Conservation (phyloP, 2,113 vertebrate species). For the Taxidea taxus region DNA sequence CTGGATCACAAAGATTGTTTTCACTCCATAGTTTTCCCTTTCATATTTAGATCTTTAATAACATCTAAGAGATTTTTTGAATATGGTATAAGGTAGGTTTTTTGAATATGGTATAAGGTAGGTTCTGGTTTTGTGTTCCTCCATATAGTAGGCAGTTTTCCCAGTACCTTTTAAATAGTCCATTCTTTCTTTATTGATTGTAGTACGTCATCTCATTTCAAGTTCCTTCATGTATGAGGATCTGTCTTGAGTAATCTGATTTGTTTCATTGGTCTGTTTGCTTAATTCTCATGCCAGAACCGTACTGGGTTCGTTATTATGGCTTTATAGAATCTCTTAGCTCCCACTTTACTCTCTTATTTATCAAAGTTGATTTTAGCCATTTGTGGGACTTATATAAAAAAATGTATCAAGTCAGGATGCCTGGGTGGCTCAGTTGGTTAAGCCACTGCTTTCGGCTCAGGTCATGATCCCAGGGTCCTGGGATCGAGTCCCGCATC, state of each 20-base stretch:
- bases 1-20: not conserved
- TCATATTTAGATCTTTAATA: conserved; percentile 19
- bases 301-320: conserved; percentile 16
- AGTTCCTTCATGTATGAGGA: not conserved
- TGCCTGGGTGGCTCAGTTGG: no score
- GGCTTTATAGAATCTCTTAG: not conserved
- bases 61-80: conserved; percentile 42
- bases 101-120: conserved; percentile 22
- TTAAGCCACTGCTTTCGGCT: no score
- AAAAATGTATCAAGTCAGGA: not conserved
- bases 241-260: conserved; percentile 2
- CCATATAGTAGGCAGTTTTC: not conserved
- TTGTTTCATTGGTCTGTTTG: conserved; percentile 3
- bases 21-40: not conserved
- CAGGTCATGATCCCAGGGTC: no score
- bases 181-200: conserved; percentile 25
- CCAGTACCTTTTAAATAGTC: not conserved
- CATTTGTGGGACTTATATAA: not conserved
- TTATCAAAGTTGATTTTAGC: conserved; percentile 40
- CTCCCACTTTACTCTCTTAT: not conserved
- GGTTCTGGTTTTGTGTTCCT: conserved; percentile 47
- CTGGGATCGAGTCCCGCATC: no score
- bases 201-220: not conserved
- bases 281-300: not conserved
- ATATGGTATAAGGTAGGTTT: conserved; percentile 14